A percentile compares a stretch with the other conserved stretches of the same genome.
Conservation (phyloP, 2,113 vertebrate genomes). For the Bos indicus region DNA sequence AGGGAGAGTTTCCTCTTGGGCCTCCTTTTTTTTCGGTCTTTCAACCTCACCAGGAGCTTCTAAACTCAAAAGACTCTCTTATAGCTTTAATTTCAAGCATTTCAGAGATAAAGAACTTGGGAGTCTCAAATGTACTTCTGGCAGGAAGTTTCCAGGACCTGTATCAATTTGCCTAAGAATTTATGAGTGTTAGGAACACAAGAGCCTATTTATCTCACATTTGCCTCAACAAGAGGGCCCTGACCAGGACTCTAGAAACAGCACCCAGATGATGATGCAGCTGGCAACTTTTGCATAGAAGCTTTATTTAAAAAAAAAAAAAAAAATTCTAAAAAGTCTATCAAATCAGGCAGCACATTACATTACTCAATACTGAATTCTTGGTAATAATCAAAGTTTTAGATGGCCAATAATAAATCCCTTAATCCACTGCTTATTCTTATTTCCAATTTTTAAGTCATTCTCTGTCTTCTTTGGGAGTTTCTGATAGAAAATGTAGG, state of each 20-base stretch:
- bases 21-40: not conserved
- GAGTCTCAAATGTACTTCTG: not conserved
- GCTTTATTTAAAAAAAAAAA: not conserved
- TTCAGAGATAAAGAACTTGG: not conserved
- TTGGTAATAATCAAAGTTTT: not conserved
- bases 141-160: not conserved
- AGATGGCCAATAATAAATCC: not conserved
- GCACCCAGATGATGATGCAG: not conserved
- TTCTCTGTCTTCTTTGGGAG: not conserved
- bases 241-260: not conserved
- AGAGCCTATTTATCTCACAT: not conserved
- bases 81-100: not conserved
- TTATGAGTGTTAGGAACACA: not conserved
- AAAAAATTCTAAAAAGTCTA: not conserved
- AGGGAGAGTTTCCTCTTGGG: not conserved
- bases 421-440: not conserved
- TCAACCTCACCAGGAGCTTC: not conserved
- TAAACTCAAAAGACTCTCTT: not conserved
- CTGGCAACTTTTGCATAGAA: not conserved
- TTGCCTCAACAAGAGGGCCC: not conserved
- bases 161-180: not conserved
- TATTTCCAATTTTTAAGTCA: conserved; percentile 15
- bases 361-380: not conserved
- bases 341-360: not conserved
- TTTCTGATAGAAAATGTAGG: not conserved